Conservation (phyloP, 2,888 invertebrate genomes). For the Helobdella robusta region DNA sequence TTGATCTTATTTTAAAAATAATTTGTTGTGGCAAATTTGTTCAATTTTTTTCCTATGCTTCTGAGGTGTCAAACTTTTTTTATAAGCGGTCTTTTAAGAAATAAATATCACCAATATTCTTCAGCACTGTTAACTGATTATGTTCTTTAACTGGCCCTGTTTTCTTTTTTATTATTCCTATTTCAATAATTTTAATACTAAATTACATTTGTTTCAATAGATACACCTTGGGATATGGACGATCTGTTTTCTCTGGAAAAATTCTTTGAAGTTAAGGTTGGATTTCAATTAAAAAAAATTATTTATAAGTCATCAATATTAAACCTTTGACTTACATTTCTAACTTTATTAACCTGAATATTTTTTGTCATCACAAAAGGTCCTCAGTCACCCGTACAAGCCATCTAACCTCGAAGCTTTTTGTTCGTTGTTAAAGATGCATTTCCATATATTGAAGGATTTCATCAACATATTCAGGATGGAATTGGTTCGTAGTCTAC, state of each 20-base stretch:
- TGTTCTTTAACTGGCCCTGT: not conserved
- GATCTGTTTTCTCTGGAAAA: conserved; percentile 79
- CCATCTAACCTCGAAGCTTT: conserved; percentile 78
- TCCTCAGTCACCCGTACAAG: conserved; percentile 80
- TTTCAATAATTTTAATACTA: not conserved
- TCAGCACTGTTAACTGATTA: not conserved
- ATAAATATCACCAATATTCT: no score
- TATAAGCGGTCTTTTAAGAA: no score
- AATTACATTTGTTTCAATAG: not conserved
- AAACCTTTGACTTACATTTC: no score
- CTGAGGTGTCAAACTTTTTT: no score
- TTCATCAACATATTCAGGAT: conserved; percentile 78
- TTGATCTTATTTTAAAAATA: no score
- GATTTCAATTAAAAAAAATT: not conserved
- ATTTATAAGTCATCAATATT: not conserved
- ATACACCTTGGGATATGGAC: conserved; percentile 75
- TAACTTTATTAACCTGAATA: no score
- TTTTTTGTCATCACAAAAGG: conserved; percentile 52
- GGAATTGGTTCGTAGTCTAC: conserved; percentile 50
- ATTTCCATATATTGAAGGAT: conserved; percentile 76
- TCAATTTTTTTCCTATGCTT: no score
- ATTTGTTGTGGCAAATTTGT: no score
- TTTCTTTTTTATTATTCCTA: not conserved
- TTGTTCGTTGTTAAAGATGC: conserved; percentile 72
- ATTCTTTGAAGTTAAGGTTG: conserved; percentile 68